Conservation (phyloP, 2,888 invertebrate genomes). For the Ichneumoninae sp. region DNA sequence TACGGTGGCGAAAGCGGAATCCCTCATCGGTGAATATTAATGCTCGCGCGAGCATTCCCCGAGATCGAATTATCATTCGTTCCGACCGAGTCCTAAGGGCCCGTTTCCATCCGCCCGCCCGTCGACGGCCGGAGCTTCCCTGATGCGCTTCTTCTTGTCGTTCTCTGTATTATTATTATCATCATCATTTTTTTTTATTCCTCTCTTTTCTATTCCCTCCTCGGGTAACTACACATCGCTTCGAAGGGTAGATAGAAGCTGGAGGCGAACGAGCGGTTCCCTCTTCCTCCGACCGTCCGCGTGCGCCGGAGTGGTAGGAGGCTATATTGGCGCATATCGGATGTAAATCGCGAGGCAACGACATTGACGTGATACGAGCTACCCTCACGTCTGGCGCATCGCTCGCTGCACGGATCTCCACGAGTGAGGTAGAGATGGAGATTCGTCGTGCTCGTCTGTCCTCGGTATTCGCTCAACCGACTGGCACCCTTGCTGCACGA, state of each 20-base stretch:
- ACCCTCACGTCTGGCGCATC: conserved; percentile 67
- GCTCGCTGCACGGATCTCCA: conserved; percentile 60
- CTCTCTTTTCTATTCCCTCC: conserved; percentile 35
- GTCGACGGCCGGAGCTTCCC: neutral
- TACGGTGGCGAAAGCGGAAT: conserved; percentile 44
- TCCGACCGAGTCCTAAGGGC: conserved; percentile 24
- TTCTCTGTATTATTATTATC: conserved; percentile 2
- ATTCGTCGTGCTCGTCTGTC: conserved; percentile 42
- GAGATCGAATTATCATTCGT: conserved; percentile 55
- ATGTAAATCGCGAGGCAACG: conserved; percentile 74
- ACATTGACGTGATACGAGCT: conserved; percentile 73
- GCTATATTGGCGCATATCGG: conserved; percentile 71
- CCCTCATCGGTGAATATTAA: conserved; percentile 58
- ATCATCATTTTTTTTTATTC: neutral
- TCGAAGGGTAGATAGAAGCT: conserved; percentile 2
- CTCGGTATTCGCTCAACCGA: conserved; percentile 46
- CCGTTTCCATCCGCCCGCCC: conserved; percentile 3
- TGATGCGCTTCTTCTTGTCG: conserved; percentile 11
- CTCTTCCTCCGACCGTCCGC: neutral
- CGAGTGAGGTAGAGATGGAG: neutral
- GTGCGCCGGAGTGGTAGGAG: conserved; percentile 54
- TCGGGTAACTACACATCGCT: conserved; percentile 14
- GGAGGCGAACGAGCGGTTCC: conserved; percentile 31
- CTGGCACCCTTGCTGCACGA: conserved; percentile 28
- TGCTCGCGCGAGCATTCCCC: conserved; percentile 31